Evolutionary conservation across 2,113 vertebrate species (phyloP), one percentile per base, ranked within the genome.

Genomic region (Ivindomyrus marchei): DNA sequence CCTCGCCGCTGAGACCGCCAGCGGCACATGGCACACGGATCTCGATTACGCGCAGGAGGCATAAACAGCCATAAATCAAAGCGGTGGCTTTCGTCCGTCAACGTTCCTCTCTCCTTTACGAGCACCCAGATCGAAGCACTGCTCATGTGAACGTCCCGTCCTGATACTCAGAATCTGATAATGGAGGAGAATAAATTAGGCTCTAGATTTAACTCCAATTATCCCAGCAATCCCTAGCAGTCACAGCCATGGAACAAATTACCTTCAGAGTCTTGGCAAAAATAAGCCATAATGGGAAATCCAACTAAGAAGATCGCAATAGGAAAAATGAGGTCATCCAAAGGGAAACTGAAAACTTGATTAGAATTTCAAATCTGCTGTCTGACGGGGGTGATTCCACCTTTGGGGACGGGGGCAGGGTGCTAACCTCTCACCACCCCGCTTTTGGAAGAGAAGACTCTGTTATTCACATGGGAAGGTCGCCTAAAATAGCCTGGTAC

Each of bases 351-450:
- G 93, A 95, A 95, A 94, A 94, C 94, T 95, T 96, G 96, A 96
- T 96, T 96, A 96, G 95, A 96, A 96, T 95, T 96, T 96, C 94
- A 96, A 96, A 95, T 96, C 95, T 95, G 91, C 89, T 89, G 91
- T 95, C 90, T 24, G 62, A 27, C 62, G 3, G 62, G 62, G n/a
- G 93, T 94, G 94, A 95, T 95, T 96, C 95, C 93, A 95, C 95
- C 94, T 95, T 94, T 93, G 92, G 92, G 90, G 92, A 89, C 92
- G 31, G 36, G 91, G 80, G 87, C 52, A 77, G 46, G 42, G 80
- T 3, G 17, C 50, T 88, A 21, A 70, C 13, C 88, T 9, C 66
- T 36, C 66, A 5, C 19, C 11, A 84, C 36, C 62, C 42, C 27
- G 21, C 50, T 19, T 39, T 36, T 94, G 94, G 93, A 95, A 95